A percentile compares a stretch with the other conserved stretches of the same genome.
Evolutionary conservation across 2,888 invertebrate species (phyloP).

Genomic region (Villa cingulata): DNA sequence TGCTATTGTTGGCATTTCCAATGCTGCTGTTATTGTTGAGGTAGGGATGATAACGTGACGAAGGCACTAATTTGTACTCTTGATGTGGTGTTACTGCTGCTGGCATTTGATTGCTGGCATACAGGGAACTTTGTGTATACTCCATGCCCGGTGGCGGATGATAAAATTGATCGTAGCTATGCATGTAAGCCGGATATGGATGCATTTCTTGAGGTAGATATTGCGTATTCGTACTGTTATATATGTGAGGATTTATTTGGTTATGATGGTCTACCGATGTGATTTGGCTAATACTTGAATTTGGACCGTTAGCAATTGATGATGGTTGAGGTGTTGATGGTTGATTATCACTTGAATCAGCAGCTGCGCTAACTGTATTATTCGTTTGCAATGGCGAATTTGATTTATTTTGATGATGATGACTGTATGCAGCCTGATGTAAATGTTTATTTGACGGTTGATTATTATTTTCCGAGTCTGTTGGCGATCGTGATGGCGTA

Average conservation of each 20-base stretch:
- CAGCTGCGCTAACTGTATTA: conserved; percentile 51
- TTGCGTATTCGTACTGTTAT: conserved; percentile 3
- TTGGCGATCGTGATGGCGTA: conserved; percentile 13
- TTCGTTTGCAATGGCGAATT: conserved; percentile 6
- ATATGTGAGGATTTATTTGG: conserved; percentile 13
- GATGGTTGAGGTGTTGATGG: conserved; percentile 34
- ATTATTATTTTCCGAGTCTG: conserved; percentile 38
- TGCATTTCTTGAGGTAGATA: conserved; percentile 18
- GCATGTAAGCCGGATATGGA: conserved; percentile 25
- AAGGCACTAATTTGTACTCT: conserved; percentile 21
- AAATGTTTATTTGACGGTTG: conserved; percentile 35
- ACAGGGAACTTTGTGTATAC: conserved; percentile 14
- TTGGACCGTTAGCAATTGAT: background rate
- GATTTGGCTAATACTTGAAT: background rate
- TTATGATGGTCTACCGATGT: conserved; percentile 17
- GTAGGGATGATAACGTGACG: conserved; percentile 17
- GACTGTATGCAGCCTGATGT: background rate
- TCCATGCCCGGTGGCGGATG: conserved; percentile 23
- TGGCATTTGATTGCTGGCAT: conserved; percentile 4
- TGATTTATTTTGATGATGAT: conserved; percentile 13
- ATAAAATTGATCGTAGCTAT: conserved; percentile 34
- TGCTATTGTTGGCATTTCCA: conserved; percentile 12
- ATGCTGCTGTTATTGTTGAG: conserved; percentile 8
- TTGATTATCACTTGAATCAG: conserved; percentile 57
- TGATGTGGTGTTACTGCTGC: conserved; percentile 10